Evolutionary conservation across 2,113 vertebrate genomes (phyloP).

Genomic region (Accipiter virgatus): DNA sequence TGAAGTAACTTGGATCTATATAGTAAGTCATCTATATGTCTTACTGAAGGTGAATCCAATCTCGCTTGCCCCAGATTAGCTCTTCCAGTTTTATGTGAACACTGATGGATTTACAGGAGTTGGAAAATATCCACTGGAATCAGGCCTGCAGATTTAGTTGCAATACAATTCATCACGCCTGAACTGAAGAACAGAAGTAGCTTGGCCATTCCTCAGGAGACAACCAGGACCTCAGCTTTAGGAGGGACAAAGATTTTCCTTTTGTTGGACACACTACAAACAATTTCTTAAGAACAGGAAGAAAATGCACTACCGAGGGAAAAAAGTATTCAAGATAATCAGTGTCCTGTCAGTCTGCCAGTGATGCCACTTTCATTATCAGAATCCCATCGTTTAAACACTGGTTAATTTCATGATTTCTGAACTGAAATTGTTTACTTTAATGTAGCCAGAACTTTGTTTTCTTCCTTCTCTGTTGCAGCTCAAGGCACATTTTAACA

Average conservation of each 20-base stretch:
- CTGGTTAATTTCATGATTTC: background rate
- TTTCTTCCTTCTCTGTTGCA: background rate
- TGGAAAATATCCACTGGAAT: background rate
- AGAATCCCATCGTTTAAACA: background rate
- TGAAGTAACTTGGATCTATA: background rate
- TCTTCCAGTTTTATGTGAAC: background rate
- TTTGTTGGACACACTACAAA: background rate
- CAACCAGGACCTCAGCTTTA: background rate
- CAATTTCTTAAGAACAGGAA: background rate
- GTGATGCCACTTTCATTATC: background rate
- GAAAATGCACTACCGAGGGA: background rate
- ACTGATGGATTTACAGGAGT: background rate
- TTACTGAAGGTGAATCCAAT: background rate
- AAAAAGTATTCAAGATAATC: background rate
- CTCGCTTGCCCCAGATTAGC: background rate
- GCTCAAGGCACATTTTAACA: conserved; percentile 30
- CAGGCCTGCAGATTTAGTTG: background rate
- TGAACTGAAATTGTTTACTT: background rate
- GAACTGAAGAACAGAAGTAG: background rate
- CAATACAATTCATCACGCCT: background rate
- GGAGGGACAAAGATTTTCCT: background rate
- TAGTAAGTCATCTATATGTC: background rate
- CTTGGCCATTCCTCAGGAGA: background rate
- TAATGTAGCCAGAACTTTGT: background rate
- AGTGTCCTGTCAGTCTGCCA: rapidly evolving